Base-by-base conservation (phyloP, 2,797 vertebrate species). In the Catamblyrhynchus diadema region DNA sequence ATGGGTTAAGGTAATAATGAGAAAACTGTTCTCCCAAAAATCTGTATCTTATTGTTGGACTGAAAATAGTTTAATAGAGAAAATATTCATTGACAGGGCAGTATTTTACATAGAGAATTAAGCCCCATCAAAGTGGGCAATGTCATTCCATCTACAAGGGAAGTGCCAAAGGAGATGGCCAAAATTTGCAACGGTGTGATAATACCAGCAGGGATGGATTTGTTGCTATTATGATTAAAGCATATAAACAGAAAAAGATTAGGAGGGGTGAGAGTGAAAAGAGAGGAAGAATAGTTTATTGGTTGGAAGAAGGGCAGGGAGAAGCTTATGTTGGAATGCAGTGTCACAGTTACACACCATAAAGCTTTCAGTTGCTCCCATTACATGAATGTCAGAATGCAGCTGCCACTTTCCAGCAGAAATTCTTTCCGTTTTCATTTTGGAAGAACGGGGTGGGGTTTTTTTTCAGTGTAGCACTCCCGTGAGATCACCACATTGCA, bases 261-360 rank as follows among this genome's bases (percentile, higher is more conserved):
- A 96, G 95, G 92, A 96, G 61, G 77, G 64, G 94, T 90, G 93
- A 93, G 88, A 96, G 82, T 86, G 92, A 95, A 93, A 93, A 94
- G 94, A 91, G 77, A 95, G 77, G 86, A 95, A 97, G 93, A 93
- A 86, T 88, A 90, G 82, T 97, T 96, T 95, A 96, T 97, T 96
- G 94, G 96, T 92, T 96, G 94, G 95, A 97, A 96, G 96, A 96
- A 93, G 95, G 95, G 87, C 93, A 95, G 81, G 71, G 95, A 96
- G 96, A 97, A 97, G 96, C 96, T 97, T 97, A 95, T 95, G 93
- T 95, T 96, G 96, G 96, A 97, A 97, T 97, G 96, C 95, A 95
- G 94, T 96, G 95, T 97, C 96, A 95, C 96, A 95, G 94, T 97
- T 97, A 95, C 96, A 97, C 95, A 90, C 96, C 95, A 96, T 97